Conservation (phyloP, 2,797 vertebrate species). For the Crenichthys baileyi region DNA sequence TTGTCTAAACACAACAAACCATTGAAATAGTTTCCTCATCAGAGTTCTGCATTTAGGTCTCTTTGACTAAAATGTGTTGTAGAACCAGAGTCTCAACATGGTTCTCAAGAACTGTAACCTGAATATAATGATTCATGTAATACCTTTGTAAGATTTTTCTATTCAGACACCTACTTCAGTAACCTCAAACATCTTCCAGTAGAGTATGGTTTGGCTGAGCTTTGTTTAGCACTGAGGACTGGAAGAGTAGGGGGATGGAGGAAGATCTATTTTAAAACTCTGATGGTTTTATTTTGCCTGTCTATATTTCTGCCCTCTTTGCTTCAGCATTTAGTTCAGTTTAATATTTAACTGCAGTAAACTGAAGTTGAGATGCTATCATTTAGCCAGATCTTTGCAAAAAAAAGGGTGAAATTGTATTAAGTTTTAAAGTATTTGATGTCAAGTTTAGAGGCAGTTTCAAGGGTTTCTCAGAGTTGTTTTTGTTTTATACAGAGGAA, state of each 20-base stretch:
- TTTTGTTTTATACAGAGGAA: not conserved
- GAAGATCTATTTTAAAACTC: not conserved
- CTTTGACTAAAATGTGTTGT: constrained; percentile 12
- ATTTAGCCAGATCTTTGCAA: not conserved
- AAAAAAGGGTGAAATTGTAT: not conserved
- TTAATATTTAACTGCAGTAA: not conserved
- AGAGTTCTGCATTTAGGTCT: constrained; percentile 9
- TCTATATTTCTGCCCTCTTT: not conserved
- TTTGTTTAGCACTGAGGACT: not conserved
- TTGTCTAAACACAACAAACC: not conserved
- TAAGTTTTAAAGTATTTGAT: not conserved
- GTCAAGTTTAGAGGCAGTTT: not conserved
- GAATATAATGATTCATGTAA: not conserved
- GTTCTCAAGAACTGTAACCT: not conserved
- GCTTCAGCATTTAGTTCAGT: not conserved
- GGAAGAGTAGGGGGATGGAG: not conserved
- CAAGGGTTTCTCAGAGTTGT: not conserved
- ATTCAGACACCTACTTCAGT: not conserved
- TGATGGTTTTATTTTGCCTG: too few species aligned
- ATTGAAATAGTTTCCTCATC: constrained; percentile 1
- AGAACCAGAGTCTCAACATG: not conserved
- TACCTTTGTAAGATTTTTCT: not conserved
- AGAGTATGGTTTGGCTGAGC: not conserved
- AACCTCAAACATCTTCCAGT: not conserved
- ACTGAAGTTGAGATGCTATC: not conserved